Conservation (phyloP, 2,888 invertebrate species). For the Lepidochrysops patricia region DNA sequence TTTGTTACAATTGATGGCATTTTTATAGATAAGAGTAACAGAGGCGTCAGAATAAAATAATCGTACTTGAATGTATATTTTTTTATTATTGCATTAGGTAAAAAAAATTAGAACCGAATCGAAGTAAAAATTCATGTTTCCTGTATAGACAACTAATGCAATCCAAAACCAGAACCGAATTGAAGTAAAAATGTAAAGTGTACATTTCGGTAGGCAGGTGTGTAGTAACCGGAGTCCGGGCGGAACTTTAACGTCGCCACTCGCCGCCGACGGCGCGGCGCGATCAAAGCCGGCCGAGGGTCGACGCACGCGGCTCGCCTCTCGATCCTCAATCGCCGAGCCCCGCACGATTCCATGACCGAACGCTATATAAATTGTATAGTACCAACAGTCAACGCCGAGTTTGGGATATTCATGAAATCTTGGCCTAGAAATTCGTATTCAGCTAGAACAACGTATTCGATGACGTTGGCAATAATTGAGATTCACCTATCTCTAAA, state of each 20-base stretch:
- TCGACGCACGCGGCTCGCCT: conserved; percentile 65
- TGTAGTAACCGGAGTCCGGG: conserved; percentile 38
- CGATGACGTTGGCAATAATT: neutral
- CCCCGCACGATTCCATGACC: conserved; percentile 28
- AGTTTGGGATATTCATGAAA: neutral
- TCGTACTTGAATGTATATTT: too few relatives aligned
- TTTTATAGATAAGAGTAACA: too few relatives aligned
- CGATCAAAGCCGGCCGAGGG: conserved; percentile 61
- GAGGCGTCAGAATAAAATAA: too few relatives aligned
- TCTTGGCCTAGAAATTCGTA: too few relatives aligned
- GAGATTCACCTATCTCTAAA: too few relatives aligned
- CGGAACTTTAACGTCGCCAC: conserved; percentile 31
- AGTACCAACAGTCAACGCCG: neutral
- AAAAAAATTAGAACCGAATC: too few relatives aligned
- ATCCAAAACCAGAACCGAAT: neutral
- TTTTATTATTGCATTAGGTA: too few relatives aligned
- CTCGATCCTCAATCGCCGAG: conserved; percentile 37
- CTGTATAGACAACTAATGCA: too few relatives aligned
- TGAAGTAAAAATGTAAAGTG: conserved; percentile 9
- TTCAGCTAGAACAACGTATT: neutral
- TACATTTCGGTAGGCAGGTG: conserved; percentile 32
- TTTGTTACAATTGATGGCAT: too few relatives aligned
- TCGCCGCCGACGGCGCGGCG: conserved; percentile 38
- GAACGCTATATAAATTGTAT: neutral
- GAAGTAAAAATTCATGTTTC: too few relatives aligned